Conservation (phyloP, 2,888 invertebrate genomes). For the Chalcis sispes region DNA sequence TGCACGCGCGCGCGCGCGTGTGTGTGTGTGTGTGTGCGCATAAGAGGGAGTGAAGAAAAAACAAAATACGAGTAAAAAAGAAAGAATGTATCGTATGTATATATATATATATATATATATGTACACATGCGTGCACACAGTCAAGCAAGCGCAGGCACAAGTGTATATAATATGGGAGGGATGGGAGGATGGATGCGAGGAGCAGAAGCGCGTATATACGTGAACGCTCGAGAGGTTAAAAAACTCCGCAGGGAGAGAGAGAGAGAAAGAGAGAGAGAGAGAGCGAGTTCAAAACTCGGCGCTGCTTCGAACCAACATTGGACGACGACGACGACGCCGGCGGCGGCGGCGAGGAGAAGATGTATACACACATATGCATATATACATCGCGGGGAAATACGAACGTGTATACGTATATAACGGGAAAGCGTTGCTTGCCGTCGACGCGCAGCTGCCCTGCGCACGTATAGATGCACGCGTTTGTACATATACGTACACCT, state of each 20-base stretch:
- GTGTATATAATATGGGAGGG: neutral
- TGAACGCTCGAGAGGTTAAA: no score
- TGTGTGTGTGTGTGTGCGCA: no score
- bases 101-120: neutral
- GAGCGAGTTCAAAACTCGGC: slow-evolving; percentile 54
- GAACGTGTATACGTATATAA: slow-evolving; percentile 20
- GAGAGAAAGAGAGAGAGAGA: slow-evolving; percentile 25
- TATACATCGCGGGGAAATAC: no score
- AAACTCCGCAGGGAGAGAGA: neutral
- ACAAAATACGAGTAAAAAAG: no score
- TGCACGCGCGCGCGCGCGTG: no score
- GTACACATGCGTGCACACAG: neutral
- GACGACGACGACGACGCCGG: slow-evolving; percentile 6
- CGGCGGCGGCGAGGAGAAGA: slow-evolving; percentile 14
- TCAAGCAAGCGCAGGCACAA: no score
- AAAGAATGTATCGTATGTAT: no score
- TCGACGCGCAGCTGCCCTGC: slow-evolving; percentile 43
- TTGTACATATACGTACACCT: no score
- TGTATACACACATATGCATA: no score
- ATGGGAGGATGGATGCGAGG: no score
- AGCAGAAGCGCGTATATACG: no score
- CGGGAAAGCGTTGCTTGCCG: slow-evolving; percentile 36
- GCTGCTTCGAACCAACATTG: slow-evolving; percentile 4
- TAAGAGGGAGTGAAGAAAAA: no score
- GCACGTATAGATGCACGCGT: slow-evolving; percentile 5